Evolutionary conservation across 2,888 invertebrate genomes (phyloP).

Genomic region (Pecten maximus): DNA sequence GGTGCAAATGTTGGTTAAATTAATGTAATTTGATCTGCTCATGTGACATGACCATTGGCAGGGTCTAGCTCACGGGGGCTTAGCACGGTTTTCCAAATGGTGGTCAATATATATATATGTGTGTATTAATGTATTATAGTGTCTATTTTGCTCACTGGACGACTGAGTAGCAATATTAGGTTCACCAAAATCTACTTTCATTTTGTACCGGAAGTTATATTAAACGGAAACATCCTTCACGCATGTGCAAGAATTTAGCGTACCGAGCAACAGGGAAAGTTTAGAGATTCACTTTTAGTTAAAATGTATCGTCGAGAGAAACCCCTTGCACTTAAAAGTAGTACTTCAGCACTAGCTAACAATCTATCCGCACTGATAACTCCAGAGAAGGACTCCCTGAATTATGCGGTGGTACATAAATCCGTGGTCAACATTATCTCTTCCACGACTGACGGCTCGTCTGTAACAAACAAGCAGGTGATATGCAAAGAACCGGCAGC

Average conservation of each 20-base stretch:
- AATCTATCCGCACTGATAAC: constrained; percentile 76
- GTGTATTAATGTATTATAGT: no score
- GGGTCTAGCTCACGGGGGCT: no score
- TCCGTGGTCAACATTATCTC: constrained; percentile 78
- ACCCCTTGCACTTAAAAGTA: constrained; percentile 77
- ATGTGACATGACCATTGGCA: no score
- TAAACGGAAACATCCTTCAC: constrained; percentile 39
- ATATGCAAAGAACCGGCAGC: constrained; percentile 80
- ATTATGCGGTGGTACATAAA: constrained; percentile 80
- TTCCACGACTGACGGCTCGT: constrained; percentile 75
- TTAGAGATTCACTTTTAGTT: constrained; percentile 46
- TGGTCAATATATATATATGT: no score
- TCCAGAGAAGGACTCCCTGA: constrained; percentile 73
- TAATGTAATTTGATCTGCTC: no score
- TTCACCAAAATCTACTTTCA: not conserved
- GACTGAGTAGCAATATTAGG: no score
- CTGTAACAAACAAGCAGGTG: constrained; percentile 77
- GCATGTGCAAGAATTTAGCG: constrained; percentile 62
- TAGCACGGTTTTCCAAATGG: no score
- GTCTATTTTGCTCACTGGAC: no score
- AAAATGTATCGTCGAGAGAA: constrained; percentile 78
- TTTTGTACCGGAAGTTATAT: constrained; percentile 16
- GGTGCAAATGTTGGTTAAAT: no score
- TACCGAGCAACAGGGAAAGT: constrained; percentile 70
- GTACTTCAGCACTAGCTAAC: constrained; percentile 77